A percentile compares a stretch with the other conserved stretches of the same genome.
These are phyloP conservation scores for Galemys pyrenaicus DNA, from an alignment of 2,113 vertebrate species.

Conservation along the genomic window DNA sequence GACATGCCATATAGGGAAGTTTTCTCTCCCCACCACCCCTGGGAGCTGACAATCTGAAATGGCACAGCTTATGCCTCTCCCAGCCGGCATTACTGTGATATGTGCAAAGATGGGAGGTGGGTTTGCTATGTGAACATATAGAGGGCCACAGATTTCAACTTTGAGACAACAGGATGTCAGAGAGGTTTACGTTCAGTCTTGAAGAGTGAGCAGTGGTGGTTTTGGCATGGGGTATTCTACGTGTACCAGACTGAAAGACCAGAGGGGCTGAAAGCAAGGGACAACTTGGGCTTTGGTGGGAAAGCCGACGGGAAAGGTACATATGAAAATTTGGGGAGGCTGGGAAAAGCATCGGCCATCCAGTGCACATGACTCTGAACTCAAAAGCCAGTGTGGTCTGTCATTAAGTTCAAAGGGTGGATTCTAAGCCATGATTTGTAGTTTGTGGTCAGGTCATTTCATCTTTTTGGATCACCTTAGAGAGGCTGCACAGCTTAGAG, in stretches of 20 bases:
- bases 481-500: neutral
- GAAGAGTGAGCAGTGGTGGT: neutral
- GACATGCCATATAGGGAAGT: neutral
- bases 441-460: neutral
- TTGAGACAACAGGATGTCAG: neutral
- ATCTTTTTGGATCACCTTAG: neutral
- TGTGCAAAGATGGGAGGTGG: fast-evolving
- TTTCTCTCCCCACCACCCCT: neutral
- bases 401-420: neutral
- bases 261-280: neutral
- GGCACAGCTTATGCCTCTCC: no score
- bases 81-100: neutral
- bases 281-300: neutral
- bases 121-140: neutral
- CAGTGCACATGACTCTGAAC: neutral
- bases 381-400: neutral
- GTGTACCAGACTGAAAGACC: neutral
- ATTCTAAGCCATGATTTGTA: neutral
- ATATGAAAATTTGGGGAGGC: neutral
- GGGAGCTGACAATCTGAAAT: neutral
- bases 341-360: neutral
- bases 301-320: neutral
- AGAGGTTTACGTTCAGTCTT: neutral
- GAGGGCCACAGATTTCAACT: neutral
- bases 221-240: neutral